Evolutionary conservation across 2,888 invertebrate species (phyloP).

Genomic region (Phaedon cochleariae): DNA sequence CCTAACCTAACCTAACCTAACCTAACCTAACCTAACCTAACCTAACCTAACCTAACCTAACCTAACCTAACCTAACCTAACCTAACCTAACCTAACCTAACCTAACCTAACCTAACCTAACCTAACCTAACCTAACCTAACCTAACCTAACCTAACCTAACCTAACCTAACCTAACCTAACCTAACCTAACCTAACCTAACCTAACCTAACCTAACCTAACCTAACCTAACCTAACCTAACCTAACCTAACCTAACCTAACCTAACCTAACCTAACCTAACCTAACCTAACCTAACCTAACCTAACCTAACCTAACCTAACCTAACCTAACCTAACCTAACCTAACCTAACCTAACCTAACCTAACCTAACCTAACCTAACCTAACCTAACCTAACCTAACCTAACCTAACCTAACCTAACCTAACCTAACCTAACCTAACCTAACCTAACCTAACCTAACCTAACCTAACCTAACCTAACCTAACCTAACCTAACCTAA

Average conservation of each 20-base stretch:
- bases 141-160: conserved; percentile 20
- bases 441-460: neutral
- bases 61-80: conserved; percentile 21
- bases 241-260: conserved; percentile 36
- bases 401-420: conserved; percentile 6
- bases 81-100: conserved; percentile 24
- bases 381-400: neutral
- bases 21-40: conserved; percentile 10
- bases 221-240: conserved; percentile 35
- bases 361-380: conserved; percentile 1
- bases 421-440: neutral
- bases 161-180: conserved; percentile 18
- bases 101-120: conserved; percentile 23
- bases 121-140: conserved; percentile 19
- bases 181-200: conserved; percentile 22
- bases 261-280: conserved; percentile 36
- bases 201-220: conserved; percentile 23
- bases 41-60: conserved; percentile 15
- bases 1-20: no score
- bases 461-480: neutral
- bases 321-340: no score
- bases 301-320: conserved; percentile 2
- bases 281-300: conserved; percentile 21
- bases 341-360: no score
- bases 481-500: neutral